Percentiles rank a stretch among this genome's conserved stretches.
Evolutionary conservation across 2,888 invertebrate genomes (phyloP).

Genomic region (Itoplectis maculator): DNA sequence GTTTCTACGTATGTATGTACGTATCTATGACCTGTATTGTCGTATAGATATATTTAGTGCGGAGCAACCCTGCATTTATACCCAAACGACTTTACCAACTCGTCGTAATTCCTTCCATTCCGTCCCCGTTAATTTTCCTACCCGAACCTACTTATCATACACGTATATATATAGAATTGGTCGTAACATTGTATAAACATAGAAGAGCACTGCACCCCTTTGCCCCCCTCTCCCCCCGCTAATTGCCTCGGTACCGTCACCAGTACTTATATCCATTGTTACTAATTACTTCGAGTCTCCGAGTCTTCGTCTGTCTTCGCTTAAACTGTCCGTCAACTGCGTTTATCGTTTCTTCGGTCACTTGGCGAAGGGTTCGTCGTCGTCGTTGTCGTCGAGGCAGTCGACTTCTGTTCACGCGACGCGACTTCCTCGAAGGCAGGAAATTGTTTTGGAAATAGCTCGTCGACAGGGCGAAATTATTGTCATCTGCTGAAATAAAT

Average conservation of each 20-base stretch:
- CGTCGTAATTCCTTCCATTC: conserved; percentile 16
- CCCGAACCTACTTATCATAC: conserved; percentile 26
- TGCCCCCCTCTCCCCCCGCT: conserved; percentile 53
- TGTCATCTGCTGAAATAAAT: conserved; percentile 4
- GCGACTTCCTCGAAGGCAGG: neutral
- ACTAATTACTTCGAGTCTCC: conserved; percentile 62
- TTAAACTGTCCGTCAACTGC: conserved; percentile 47
- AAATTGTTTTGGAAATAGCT: conserved; percentile 49
- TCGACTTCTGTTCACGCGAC: conserved; percentile 57
- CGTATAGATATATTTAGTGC: neutral
- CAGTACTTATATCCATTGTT: conserved; percentile 61
- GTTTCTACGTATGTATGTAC: conserved; percentile 55
- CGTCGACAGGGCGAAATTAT: conserved; percentile 11
- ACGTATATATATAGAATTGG: neutral
- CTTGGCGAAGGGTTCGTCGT: conserved; percentile 44
- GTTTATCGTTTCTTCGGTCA: conserved; percentile 64
- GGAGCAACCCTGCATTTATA: neutral
- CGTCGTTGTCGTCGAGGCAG: conserved; percentile 29
- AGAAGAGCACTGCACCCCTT: conserved; percentile 6
- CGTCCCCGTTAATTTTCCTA: conserved; percentile 46
- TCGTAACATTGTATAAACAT: neutral
- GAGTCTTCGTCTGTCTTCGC: conserved; percentile 40
- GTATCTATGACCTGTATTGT: conserved; percentile 19
- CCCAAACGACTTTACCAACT: conserved; percentile 14
- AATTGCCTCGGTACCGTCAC: conserved; percentile 50